Evolutionary conservation across 2,113 vertebrate species (phyloP), one percentile per base, ranked within the genome.

Genomic region (Psammodynastes pulverulentus): DNA sequence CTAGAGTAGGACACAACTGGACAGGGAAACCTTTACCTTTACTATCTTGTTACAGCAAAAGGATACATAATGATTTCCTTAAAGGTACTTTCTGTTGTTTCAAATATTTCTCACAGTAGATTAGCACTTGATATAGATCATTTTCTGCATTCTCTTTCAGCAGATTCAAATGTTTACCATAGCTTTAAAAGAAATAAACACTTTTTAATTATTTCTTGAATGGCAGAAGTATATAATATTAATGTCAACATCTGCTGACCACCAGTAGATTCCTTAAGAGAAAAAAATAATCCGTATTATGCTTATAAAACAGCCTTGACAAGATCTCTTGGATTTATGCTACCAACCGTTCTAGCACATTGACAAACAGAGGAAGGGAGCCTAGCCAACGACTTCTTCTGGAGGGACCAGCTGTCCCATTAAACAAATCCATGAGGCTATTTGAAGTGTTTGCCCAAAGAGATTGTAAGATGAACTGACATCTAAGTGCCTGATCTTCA

Each of bases 1-100:
- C 29, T n/a, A n/a, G 10, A n/a, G 26, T 62, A 12, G 10, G 10
- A n/a, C 58, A 67, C 29, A n/a, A 67, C 58, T 67, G 4, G 58
- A 67, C 9, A 62, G 58, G 58, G 10, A 62, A n/a, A n/a, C 26
- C 10, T 62, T 58, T 58, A 58, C 3, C 23, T 58, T 62, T 93
- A 67, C 62, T 39, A 72, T 21, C 23, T 86, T 8, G 45, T 58
- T 8, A 52, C 24, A 43, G 62, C 7, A 72, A 97, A 98, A 99
- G 98, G 99, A 99, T 99, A 99, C 96, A 29, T 94, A 99, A 98
- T 23, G 97, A 93, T 92, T 98, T 98, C 4, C 94, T 95, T 10
- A 97, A 46, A 19, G 94, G 54, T 26, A 94, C 92, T 93, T 96
- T 98, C 93, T 98, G 98, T 3, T 97, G 97, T 90, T 98, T 98